These are phyloP conservation scores for Astropecten irregularis DNA, from an alignment of 53 echinoderm and acorn worm species.

Conservation along the genomic window DNA sequence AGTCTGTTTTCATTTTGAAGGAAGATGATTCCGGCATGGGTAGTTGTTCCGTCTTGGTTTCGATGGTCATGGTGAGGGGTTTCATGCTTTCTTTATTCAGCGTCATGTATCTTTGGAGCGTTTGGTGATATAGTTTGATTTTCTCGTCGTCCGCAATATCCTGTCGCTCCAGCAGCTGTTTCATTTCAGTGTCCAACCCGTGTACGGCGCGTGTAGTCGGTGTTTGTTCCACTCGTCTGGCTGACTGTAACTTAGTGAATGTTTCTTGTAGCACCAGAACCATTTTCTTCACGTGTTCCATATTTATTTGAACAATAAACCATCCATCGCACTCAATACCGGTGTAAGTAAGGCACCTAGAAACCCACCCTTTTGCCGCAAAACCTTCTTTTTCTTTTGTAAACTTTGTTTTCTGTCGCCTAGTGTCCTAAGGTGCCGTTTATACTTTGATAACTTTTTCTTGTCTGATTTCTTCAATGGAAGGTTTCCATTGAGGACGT, in stretches of 20 bases:
- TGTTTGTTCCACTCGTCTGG: not conserved
- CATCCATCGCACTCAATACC: not conserved
- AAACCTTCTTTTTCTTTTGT: too few relatives aligned
- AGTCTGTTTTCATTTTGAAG: not conserved
- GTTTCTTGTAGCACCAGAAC: not conserved
- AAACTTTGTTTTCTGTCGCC: not conserved
- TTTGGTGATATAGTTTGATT: too few relatives aligned
- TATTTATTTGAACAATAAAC: not conserved
- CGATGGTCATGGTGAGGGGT: not conserved
- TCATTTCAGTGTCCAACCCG: not conserved
- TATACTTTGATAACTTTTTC: not conserved
- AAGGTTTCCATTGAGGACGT: not conserved
- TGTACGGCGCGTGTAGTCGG: not conserved
- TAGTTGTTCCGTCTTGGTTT: not conserved
- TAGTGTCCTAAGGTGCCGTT: not conserved
- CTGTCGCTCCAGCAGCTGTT: not conserved
- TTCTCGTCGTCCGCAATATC: conserved; percentile 49
- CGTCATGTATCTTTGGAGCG: not conserved
- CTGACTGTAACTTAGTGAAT: not conserved
- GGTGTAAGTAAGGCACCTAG: too few relatives aligned
- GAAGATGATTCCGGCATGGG: not conserved
- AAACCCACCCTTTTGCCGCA: not conserved
- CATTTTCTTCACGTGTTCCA: too few relatives aligned
- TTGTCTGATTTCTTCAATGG: not conserved
- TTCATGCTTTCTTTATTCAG: not conserved